Conservation (phyloP, 2,888 invertebrate genomes). For the Epirrhoe alternata region DNA sequence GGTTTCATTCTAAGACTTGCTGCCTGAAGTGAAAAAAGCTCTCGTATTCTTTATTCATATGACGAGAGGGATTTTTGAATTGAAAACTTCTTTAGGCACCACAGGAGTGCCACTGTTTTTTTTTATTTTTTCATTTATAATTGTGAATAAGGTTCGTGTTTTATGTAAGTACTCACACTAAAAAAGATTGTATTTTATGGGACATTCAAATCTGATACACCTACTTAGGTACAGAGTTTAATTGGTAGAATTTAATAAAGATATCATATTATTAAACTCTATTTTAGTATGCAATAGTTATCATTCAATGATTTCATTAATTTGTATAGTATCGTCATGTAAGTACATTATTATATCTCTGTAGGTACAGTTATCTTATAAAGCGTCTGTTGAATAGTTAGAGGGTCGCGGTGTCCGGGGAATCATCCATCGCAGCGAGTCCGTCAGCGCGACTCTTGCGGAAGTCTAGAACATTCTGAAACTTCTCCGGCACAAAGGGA, state of each 20-base stretch:
- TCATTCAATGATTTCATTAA: too few relatives aligned
- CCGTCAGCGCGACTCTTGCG: neutral
- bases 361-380: neutral
- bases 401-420: neutral
- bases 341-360: too few relatives aligned
- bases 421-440: neutral
- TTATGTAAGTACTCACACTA: constrained; percentile 15
- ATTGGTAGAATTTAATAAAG: too few relatives aligned
- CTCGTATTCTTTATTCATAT: constrained; percentile 6
- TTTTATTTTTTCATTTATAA: too few relatives aligned
- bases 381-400: neutral
- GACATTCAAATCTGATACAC: too few relatives aligned
- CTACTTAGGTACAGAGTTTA: too few relatives aligned
- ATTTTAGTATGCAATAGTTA: too few relatives aligned
- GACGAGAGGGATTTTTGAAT: constrained; percentile 21
- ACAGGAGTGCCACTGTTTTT: too few relatives aligned
- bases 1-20: constrained; percentile 9
- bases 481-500: neutral
- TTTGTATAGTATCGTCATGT: too few relatives aligned
- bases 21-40: constrained; percentile 1
- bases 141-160: constrained; percentile 8
- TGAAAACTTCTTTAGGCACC: too few relatives aligned
- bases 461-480: constrained; percentile 12
- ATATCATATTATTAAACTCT: too few relatives aligned
- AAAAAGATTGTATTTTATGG: constrained; percentile 26